Evolutionary conservation across 2,888 invertebrate genomes (phyloP), one percentile per base, ranked within the genome.

Genomic region (Coleophora flavipennella): DNA sequence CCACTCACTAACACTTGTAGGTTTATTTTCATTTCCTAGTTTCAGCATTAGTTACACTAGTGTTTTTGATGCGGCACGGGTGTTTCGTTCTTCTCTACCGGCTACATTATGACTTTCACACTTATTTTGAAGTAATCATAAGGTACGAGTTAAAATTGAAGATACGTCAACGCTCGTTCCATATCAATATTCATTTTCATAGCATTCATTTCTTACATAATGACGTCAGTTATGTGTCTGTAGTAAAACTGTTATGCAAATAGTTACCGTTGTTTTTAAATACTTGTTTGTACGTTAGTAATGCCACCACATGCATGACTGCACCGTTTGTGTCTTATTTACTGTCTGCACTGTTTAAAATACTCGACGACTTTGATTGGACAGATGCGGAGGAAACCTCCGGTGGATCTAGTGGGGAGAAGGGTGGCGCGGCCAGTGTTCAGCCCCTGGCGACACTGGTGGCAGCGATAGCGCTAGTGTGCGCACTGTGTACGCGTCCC

Each of bases 1-100:
- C 64, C 74, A 62, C 62, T 69, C 72, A 71, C 62, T 67, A 72
- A 67, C 70, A 70, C 74, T 70, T 73, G 81, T 81, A 83, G 80
- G 84, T 84, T 75, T 63, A 50, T 61, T 69, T 76, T 66, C 49
- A 20, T 20, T 20, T 20, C 6, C 20, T 4, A 4, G 3, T 20
- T 20, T n/a, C n/a, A n/a, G n/a, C n/a, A n/a, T n/a, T n/a, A n/a
- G n/a, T n/a, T n/a, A n/a, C n/a, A n/a, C n/a, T n/a, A n/a, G n/a
- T n/a, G n/a, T n/a, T n/a, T n/a, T n/a, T n/a, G 20, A 20, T 6
- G 6, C 3, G 20, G 20, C 3, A 20, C 6, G 20, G 20, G 20
- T 20, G 20, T 20, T 20, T 20, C 6, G 3, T 20, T 3, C 20
- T 20, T 20, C 20, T 3, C 3, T 20, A 6, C 6, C 20, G 6